Evolutionary conservation across 2,797 vertebrate genomes (phyloP), one percentile per base, ranked within the genome.

Genomic region (Sandelia bainsii): DNA sequence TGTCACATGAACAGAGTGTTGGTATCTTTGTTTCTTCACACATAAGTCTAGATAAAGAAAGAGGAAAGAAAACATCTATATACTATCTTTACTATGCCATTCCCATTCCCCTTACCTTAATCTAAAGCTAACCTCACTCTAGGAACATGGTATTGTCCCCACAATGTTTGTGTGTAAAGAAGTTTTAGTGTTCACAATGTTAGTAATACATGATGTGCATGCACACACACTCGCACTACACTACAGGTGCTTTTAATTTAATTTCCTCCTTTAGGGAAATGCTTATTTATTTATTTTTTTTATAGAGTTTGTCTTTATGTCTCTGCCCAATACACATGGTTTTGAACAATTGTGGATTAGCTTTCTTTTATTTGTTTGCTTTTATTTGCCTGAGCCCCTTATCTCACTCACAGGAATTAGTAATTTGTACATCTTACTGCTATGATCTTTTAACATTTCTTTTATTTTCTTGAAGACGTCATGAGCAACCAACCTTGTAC

Each of bases 11-110:
- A 39, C 56, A 23, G 22, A 68, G 67, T 52, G 69, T 71, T 49
- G 48, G 45, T 34, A 51, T 65, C 54, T 66, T 69, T 57, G 69
- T 39, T 64, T 73, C 73, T 75, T 45, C 44, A 68, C 73, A 79
- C 62, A 60, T 23, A 71, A 62, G 64, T 77, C 14, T 45, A 69
- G 56, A 80, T 72, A 56, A 79, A 67, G 48, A 70, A 32, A 16
- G 40, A 40, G 27, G 34, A 34, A 34, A 40, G 39, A 40, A 66
- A 63, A 70, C 25, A 76, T 67, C 23, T 54, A 5, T 44, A 49
- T 64, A 46, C 40, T 49, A 70, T 27, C 27, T 42, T 57, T 8
- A 25, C 49, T 52, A 37, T 57, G 34, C 13, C 23, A 9, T 13
- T 27, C 12, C 42, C 22, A 29, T 7, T 62, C 25, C 70, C 74